Evolutionary conservation across 2,888 invertebrate species (phyloP), one percentile per base, ranked within the genome.

Genomic region (Pterobdella sp.): DNA sequence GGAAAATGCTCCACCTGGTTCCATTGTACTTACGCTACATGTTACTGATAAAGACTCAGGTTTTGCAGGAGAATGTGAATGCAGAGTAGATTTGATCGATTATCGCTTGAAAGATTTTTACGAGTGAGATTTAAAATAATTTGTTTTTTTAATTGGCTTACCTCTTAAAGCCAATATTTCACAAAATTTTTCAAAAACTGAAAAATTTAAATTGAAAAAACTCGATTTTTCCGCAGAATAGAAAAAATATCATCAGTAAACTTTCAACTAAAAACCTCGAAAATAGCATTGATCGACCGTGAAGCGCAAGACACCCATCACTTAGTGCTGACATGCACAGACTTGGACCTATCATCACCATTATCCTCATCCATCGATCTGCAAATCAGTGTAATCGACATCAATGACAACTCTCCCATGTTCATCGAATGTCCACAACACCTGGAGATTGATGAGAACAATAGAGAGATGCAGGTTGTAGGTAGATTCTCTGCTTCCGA

Each of bases 41-140:
- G 71, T 71, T 10, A 60, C 52, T 18, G 71, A 71, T 34, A 18
- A 10, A n/a, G 71, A 71, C 56, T 71, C 71, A n/a, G 71, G 71
- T 1, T 10, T 63, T 1, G 63, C 35, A n/a, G 71, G 71, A 63
- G 1, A 35, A 14, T 35, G 56, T 3, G 26, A 63, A 22, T 71
- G 71, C 32, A 3, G 7, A 29, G 68, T 68, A n/a, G 10, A 22
- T 26, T 22, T 56, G 3, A 26, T n/a, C n/a, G 60, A 56, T 22
- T 3, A 56, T 18, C 7, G 68, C 22, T 4, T 68, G 34, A 4
- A 36, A 49, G 1, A 22, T 10, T 37, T 42, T 26, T 31, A 52
- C 69, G 22, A n/a, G 49, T n/a, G 52, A 42, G 0, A 29, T 31
- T 42, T 22, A 68, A 68, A 37, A 68, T 10, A 36, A 10, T 26